Conservation (phyloP, 2,797 vertebrate genomes). For the Gambelia wislizenii region DNA sequence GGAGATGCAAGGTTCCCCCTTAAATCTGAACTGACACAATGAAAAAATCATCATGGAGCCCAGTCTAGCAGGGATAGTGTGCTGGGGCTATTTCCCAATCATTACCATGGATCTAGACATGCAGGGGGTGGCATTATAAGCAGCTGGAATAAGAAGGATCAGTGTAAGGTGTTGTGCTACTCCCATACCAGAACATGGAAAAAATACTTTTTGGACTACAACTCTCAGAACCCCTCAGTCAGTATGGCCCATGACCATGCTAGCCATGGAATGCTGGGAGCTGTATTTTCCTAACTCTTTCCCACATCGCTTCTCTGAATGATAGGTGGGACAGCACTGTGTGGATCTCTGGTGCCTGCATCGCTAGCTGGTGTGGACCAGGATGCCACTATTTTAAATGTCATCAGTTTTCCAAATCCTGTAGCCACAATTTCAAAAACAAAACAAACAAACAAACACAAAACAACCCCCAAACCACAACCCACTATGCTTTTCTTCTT, state of each 20-base stretch:
- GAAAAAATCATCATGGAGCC: background rate
- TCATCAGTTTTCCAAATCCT: too few relatives aligned
- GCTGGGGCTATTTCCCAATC: background rate
- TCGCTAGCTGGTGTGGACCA: background rate
- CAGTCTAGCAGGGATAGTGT: background rate
- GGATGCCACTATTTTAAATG: slow-evolving; percentile 10
- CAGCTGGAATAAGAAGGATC: background rate
- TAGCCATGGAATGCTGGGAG: too few relatives aligned
- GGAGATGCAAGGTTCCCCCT: background rate
- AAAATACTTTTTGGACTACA: too few relatives aligned
- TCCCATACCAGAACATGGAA: too few relatives aligned
- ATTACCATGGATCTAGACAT: background rate
- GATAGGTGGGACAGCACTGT: background rate
- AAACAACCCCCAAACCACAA: too few relatives aligned
- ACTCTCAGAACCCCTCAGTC: too few relatives aligned
- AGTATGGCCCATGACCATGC: too few relatives aligned
- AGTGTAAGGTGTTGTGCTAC: background rate
- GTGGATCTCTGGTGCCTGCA: background rate
- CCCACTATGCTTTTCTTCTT: too few relatives aligned
- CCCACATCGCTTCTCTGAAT: background rate
- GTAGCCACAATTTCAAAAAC: too few relatives aligned
- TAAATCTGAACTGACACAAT: background rate
- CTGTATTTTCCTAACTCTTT: too few relatives aligned
- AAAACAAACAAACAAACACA: too few relatives aligned
- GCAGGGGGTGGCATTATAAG: background rate